A percentile compares a stretch with the other conserved stretches of the same genome.
Evolutionary conservation across 2,888 invertebrate species (phyloP).

Genomic region (Stegophylla sp.): DNA sequence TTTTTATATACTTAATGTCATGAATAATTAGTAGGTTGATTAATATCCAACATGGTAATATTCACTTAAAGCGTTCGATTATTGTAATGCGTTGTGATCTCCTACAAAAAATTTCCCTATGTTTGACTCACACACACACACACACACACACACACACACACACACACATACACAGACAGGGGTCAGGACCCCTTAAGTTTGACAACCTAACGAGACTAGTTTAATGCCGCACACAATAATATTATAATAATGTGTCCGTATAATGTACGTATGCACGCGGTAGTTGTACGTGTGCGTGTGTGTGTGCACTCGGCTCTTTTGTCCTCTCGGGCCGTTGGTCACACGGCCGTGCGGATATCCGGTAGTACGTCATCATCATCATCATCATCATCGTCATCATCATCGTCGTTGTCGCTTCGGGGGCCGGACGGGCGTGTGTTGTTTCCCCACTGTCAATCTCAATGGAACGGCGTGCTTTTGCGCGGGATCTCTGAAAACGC

Average conservation of each 20-base stretch:
- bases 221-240: too few species aligned
- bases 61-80: too few species aligned
- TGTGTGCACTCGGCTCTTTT: slow-evolving; percentile 28
- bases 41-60: too few species aligned
- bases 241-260: too few species aligned
- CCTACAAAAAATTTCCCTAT: too few species aligned
- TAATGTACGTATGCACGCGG: neutral
- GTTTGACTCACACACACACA: too few species aligned
- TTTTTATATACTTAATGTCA: too few species aligned
- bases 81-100: too few species aligned
- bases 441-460: slow-evolving; percentile 20
- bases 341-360: slow-evolving; percentile 41
- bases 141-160: neutral
- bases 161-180: neutral
- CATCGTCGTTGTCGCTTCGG: too few species aligned
- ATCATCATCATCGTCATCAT: too few species aligned
- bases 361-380: slow-evolving; percentile 28
- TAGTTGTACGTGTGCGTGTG: neutral
- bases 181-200: slow-evolving; percentile 20
- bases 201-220: slow-evolving; percentile 12
- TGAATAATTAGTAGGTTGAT: too few species aligned
- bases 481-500: too few species aligned
- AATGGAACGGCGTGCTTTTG: neutral
- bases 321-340: slow-evolving; percentile 26
- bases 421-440: slow-evolving; percentile 37